These are phyloP conservation scores for Bos indicus DNA, from an alignment of 2,113 vertebrate genomes.

Conservation along the genomic window DNA sequence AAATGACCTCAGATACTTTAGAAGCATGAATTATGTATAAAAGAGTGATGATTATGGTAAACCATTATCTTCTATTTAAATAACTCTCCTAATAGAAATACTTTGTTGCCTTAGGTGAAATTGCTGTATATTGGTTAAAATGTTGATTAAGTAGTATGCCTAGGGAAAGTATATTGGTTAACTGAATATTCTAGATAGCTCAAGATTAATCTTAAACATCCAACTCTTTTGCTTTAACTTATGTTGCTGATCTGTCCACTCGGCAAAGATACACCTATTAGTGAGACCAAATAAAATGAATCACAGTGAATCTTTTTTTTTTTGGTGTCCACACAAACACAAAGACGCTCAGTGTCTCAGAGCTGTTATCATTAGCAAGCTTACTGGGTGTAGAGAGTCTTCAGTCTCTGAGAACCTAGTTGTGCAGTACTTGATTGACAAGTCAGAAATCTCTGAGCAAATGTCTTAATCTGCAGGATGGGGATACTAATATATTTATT, in stretches of 20 bases:
- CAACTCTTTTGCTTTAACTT: not conserved
- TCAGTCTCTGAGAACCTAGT: not conserved
- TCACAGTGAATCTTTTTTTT: not conserved
- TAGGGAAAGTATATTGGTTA: not conserved
- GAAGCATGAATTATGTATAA: not conserved
- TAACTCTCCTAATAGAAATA: not conserved
- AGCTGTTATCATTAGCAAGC: not conserved
- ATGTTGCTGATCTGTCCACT: not conserved
- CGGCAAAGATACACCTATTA: not conserved
- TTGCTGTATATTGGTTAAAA: not conserved
- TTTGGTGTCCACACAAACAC: not conserved
- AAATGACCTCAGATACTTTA: not conserved
- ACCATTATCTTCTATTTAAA: not conserved
- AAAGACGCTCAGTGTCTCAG: not conserved
- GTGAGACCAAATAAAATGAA: not conserved
- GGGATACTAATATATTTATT: not conserved
- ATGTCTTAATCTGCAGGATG: not conserved
- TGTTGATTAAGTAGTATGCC: not conserved
- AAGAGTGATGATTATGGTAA: not conserved
- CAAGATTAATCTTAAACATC: not conserved
- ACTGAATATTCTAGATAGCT: not conserved
- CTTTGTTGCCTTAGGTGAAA: not conserved
- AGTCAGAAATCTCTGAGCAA: slow-evolving; percentile 1
- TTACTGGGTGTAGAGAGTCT: not conserved
- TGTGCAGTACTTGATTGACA: not conserved